phyloP scores from a whole-genome alignment of 2,797 vertebrate genomes.

The Clarias pachynema region DNA sequence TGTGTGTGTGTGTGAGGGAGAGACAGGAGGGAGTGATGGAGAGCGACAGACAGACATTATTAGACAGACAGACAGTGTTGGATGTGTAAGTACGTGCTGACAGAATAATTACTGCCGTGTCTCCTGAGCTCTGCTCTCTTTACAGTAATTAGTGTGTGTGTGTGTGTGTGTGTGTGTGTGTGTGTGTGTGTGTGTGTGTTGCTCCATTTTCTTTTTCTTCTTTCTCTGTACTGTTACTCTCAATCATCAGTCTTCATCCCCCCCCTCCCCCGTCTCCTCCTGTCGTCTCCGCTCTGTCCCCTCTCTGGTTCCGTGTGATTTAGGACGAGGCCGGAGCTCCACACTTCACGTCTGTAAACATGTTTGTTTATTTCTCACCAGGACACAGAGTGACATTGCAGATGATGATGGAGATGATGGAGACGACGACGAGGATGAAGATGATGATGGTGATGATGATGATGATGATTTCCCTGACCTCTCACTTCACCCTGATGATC shows the following conservation, averaged over 20 bases:
- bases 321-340: background rate
- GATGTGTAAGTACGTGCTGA: background rate
- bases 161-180: background rate
- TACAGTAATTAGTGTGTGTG: background rate
- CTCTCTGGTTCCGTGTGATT: background rate
- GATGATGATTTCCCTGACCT: conserved; percentile 82
- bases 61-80: background rate
- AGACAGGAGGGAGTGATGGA: background rate
- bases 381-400: conserved; percentile 81
- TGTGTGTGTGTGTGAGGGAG: too few relatives aligned
- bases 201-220: background rate
- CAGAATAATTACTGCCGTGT: background rate
- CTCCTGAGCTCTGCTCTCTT: background rate
- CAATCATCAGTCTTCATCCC: background rate
- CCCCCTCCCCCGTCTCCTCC: background rate
- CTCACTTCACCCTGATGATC: conserved; percentile 81
- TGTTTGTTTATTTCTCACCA: conserved; percentile 65
- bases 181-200: background rate
- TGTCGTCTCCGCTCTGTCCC: too few relatives aligned
- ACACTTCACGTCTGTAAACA: background rate
- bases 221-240: background rate
- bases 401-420: conserved; percentile 80
- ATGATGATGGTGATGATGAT: conserved; percentile 80
- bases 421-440: conserved; percentile 61
- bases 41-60: background rate